These are phyloP conservation scores for Netelia fuscicornis DNA, from an alignment of 2,888 invertebrate species.

Conservation along the genomic window DNA sequence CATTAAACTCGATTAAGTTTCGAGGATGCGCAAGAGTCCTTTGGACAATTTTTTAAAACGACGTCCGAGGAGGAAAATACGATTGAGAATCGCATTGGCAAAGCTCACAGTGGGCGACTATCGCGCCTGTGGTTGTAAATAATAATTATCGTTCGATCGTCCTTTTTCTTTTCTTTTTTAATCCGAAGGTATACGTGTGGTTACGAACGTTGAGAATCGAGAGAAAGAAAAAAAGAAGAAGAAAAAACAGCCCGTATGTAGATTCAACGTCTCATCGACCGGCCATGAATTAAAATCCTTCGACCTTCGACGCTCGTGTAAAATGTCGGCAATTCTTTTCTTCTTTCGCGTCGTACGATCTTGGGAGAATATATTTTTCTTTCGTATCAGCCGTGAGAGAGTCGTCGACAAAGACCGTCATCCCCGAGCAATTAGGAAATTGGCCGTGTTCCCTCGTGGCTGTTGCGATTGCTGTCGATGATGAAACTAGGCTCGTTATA, in stretches of 20 bases:
- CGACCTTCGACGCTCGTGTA: not conserved
- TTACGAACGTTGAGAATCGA: too few species aligned
- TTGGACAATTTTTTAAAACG: not conserved
- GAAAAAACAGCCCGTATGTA: too few species aligned
- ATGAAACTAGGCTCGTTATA: slow-evolving; percentile 18
- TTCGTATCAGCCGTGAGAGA: slow-evolving; percentile 13
- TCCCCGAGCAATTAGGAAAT: slow-evolving; percentile 59
- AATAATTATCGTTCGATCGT: not conserved
- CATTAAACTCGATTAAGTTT: not conserved
- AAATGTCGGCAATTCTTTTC: not conserved
- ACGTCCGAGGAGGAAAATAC: not conserved
- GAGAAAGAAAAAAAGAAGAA: too few species aligned
- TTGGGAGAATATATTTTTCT: not conserved
- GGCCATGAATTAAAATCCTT: not conserved
- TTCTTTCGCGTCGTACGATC: not conserved
- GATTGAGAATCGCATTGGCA: not conserved
- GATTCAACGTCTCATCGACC: not conserved
- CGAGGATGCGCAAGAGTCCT: not conserved
- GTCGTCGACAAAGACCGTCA: slow-evolving; percentile 14
- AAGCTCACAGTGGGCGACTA: not conserved
- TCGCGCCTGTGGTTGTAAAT: not conserved
- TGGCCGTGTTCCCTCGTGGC: slow-evolving; percentile 40
- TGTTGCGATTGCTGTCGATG: slow-evolving; percentile 25
- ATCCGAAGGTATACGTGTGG: not conserved
- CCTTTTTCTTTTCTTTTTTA: not conserved